Conservation (phyloP, 2,113 vertebrate genomes). For the Apteryx mantelli region DNA sequence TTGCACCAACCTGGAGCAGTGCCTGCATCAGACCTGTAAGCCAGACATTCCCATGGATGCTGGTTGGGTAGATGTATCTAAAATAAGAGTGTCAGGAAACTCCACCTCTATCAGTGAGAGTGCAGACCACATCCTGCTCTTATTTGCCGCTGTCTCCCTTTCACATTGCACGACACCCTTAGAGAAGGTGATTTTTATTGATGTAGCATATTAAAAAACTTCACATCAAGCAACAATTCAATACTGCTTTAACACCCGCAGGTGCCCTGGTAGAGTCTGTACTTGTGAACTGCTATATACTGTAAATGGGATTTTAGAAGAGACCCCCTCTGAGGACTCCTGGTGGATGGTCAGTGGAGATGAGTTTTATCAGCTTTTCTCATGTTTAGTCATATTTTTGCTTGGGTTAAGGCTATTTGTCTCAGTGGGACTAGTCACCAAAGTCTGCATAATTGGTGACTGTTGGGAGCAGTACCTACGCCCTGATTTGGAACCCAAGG, state of each 20-base stretch:
- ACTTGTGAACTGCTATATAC: not conserved
- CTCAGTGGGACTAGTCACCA: not conserved
- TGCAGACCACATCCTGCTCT: not conserved
- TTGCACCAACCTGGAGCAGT: not conserved
- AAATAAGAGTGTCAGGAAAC: not conserved
- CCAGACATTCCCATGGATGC: not conserved
- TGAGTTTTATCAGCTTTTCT: slow-evolving; percentile 29
- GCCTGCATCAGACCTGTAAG: not conserved
- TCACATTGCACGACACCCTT: not conserved
- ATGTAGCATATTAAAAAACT: slow-evolving; percentile 8
- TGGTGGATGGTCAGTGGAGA: slow-evolving; percentile 38
- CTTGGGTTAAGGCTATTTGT: not conserved
- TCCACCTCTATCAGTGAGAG: not conserved
- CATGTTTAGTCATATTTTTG: not conserved
- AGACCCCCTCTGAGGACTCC: not conserved
- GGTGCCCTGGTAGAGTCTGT: slow-evolving; percentile 48
- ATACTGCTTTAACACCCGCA: slow-evolving; percentile 51
- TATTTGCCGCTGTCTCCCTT: not conserved
- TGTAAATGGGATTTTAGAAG: slow-evolving; percentile 29
- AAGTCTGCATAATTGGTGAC: not conserved
- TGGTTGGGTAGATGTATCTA: not conserved
- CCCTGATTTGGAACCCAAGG: not conserved
- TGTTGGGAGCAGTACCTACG: not conserved
- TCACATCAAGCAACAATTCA: slow-evolving; percentile 24
- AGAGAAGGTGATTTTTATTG: not conserved